Evolutionary conservation across 1,140 invertebrate species (phyloP).

Genomic region (Cepaea nemoralis): DNA sequence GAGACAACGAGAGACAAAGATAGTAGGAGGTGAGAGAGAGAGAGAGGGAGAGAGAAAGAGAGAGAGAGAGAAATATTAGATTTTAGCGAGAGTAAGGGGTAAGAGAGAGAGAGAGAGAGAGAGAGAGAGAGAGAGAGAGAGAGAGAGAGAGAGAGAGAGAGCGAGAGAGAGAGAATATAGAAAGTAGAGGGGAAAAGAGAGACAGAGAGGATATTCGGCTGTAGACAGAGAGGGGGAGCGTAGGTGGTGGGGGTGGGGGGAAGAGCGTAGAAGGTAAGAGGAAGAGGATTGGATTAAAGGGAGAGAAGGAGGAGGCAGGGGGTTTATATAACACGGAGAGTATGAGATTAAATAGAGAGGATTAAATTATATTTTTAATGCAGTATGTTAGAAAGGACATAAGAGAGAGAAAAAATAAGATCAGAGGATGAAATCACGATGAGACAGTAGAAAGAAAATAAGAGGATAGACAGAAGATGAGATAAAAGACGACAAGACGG

Average conservation of each 20-base stretch:
- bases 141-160: not conserved
- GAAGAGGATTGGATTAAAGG: not conserved
- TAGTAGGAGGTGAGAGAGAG: constrained; percentile 21
- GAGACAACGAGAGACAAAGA: constrained; percentile 18
- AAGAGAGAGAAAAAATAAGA: not conserved
- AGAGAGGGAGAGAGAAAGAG: no score
- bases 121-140: constrained; percentile 25
- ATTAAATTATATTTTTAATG: no score
- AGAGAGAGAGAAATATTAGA: no score
- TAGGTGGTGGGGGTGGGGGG: constrained; percentile 23
- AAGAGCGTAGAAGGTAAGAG: constrained; percentile 34
- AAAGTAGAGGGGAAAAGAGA: not conserved
- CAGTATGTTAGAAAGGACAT: not conserved
- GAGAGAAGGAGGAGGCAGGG: constrained; percentile 6
- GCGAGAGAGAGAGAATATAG: no score
- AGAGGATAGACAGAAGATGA: no score
- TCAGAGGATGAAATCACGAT: no score
- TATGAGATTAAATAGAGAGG: no score
- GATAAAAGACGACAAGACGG: no score
- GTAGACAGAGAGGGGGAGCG: constrained; percentile 23
- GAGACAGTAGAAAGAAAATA: no score
- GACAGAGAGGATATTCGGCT: not conserved
- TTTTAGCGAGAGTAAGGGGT: constrained; percentile 37
- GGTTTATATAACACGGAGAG: no score
- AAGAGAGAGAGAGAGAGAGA: constrained; percentile 31